Evolutionary conservation across 92 coral and sea anemone species (phyloP), one percentile per base, ranked within the genome.

Genomic region (Epizoanthus stellaris): DNA sequence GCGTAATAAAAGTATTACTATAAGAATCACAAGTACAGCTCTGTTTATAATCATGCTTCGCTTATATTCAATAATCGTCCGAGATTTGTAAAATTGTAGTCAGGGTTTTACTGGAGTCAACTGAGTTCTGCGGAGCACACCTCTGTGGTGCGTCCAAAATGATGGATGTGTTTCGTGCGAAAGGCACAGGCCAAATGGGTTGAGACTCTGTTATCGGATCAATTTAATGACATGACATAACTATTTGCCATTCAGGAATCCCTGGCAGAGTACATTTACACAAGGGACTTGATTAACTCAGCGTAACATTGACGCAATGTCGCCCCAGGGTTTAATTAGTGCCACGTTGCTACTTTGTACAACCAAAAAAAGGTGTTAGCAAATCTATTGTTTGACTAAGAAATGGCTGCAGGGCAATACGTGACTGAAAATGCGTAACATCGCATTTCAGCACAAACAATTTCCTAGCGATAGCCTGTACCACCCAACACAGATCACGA

Each of bases 371-470:
- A 52, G 14, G 56, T 56, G 13, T 58, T 38, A 76, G 43, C 30
- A 38, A 17, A 12, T 59, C 58, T 42, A 39, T 77, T 40, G 82
- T 77, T 42, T 64, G 30, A 52, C 0, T 12, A 64, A 63, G n/a
- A 62, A 1, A 19, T 38, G 20, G 42, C 45, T 11, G 56, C 56
- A 52, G 56, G 56, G 58, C 10, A 13, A 4, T 30, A 1, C 20
- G 43, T 6, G 4, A 30, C 56, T 5, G 34, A 30, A 14, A 47
- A 45, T 2, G 20, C 6, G 34, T 58, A 17, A 10, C 72, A 79
- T 63, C 83, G 57, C 83, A 63, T 79, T 79, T 79, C 61, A 79
- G 83, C 83, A 19, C 60, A 64, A 77, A 39, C 54, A 34, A 34
- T 2, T 14, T 12, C 70, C 11, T 56, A 3, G 13, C 7, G 25